Conservation (phyloP, 2,888 invertebrate genomes). For the Sminthurides aquaticus region DNA sequence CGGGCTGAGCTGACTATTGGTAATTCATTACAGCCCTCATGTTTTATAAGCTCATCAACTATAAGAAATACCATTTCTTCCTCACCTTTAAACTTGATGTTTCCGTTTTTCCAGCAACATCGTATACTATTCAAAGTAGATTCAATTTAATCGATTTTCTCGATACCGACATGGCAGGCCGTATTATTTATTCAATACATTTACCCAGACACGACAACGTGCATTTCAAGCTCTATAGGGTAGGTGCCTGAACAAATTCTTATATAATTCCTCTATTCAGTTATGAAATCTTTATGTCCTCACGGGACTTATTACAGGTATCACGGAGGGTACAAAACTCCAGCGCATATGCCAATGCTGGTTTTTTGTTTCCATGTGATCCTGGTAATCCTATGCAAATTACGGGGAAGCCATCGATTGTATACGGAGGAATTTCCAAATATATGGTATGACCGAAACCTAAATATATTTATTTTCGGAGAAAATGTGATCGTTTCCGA, state of each 20-base stretch:
- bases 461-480: too few species aligned
- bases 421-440: slow-evolving; percentile 48
- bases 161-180: too few species aligned
- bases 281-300: too few species aligned
- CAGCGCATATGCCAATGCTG: slow-evolving; percentile 69
- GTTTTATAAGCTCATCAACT: neutral
- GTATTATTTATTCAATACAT: too few species aligned
- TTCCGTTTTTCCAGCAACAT: neutral
- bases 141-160: too few species aligned
- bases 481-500: too few species aligned
- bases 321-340: slow-evolving; percentile 70
- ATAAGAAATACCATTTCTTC: neutral
- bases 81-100: neutral
- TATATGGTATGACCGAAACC: too few species aligned
- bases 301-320: slow-evolving; percentile 56
- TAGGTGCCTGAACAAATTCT: too few species aligned
- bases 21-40: slow-evolving; percentile 37
- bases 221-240: too few species aligned
- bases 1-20: slow-evolving; percentile 45
- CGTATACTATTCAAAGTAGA: too few species aligned
- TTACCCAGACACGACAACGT: too few species aligned
- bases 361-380: slow-evolving; percentile 58
- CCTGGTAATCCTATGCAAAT: slow-evolving; percentile 50
- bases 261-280: too few species aligned
- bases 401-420: slow-evolving; percentile 45